These are phyloP conservation scores for Troides oblongomaculatus DNA, from an alignment of 2,888 invertebrate species.

Conservation along the genomic window DNA sequence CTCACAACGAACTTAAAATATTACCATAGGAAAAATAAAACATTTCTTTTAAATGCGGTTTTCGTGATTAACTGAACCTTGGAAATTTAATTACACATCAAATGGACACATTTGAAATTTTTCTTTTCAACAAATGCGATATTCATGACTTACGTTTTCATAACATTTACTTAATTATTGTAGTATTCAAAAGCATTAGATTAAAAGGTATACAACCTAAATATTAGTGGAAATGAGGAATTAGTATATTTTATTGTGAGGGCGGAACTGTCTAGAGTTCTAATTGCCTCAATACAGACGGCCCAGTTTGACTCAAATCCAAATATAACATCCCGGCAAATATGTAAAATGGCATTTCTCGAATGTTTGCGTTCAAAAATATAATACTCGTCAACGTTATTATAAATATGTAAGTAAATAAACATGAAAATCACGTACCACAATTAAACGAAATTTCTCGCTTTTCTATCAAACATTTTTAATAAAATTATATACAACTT, in stretches of 20 bases:
- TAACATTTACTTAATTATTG: background rate
- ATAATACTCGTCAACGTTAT: background rate
- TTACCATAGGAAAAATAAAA: constrained; percentile 5
- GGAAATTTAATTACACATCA: constrained; percentile 13
- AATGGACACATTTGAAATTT: background rate
- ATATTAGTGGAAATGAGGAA: constrained; percentile 1
- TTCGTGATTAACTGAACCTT: constrained; percentile 8
- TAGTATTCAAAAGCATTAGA: background rate
- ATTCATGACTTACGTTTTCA: background rate
- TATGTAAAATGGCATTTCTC: constrained; percentile 15
- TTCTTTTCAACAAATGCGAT: background rate
- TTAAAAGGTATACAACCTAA: background rate
- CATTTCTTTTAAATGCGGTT: constrained; percentile 1
- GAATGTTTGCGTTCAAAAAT: background rate
- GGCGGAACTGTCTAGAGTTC: constrained; percentile 18
- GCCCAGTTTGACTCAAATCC: constrained; percentile 24
- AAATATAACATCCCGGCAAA: constrained; percentile 26
- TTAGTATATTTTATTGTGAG: constrained; percentile 4
- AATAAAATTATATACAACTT: too few relatives aligned
- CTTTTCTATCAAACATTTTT: too few relatives aligned
- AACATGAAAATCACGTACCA: background rate
- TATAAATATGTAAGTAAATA: background rate
- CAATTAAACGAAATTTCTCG: too few relatives aligned
- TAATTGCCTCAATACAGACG: constrained; percentile 22
- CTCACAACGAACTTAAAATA: constrained; percentile 6